Evolutionary conservation across 1,140 invertebrate species (phyloP).

Genomic region (Saxidomus purpurata): DNA sequence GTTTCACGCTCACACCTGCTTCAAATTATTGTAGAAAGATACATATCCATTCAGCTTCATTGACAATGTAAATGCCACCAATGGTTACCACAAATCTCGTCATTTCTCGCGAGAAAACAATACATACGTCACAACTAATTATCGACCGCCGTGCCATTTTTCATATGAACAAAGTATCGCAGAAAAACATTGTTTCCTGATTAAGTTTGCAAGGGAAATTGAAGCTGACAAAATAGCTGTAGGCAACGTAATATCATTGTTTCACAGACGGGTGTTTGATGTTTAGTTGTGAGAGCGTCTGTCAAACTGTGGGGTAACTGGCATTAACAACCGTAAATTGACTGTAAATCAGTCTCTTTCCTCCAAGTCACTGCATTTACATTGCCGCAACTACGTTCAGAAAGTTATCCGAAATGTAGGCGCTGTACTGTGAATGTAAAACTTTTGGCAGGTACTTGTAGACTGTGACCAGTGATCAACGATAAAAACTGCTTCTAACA

Average conservation of each 20-base stretch:
- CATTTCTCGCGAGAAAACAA: slow-evolving; percentile 43
- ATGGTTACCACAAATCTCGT: slow-evolving; percentile 16
- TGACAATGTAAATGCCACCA: slow-evolving; percentile 42
- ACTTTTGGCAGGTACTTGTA: not conserved
- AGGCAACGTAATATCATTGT: slow-evolving; percentile 30
- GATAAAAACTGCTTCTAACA: not conserved
- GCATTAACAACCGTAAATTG: not conserved
- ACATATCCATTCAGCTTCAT: slow-evolving; percentile 3
- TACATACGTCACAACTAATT: slow-evolving; percentile 32
- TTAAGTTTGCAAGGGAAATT: slow-evolving; percentile 50
- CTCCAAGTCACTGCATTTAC: not conserved
- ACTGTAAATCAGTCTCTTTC: not conserved
- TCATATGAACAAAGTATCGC: slow-evolving; percentile 5
- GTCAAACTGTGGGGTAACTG: not conserved
- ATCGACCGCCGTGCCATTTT: slow-evolving; percentile 9
- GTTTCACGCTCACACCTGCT: slow-evolving; percentile 30
- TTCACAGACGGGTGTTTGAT: not conserved
- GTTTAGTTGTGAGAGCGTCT: slow-evolving; percentile 16
- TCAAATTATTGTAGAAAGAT: slow-evolving; percentile 29
- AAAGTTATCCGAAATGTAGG: no score
- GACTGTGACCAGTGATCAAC: not conserved
- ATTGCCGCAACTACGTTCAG: no score
- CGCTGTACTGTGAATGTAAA: no score
- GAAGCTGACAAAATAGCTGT: slow-evolving; percentile 42
- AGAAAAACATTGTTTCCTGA: slow-evolving; percentile 22